Evolutionary conservation across 2,797 vertebrate species (phyloP).

Genomic region (Loriculus beryllinus): DNA sequence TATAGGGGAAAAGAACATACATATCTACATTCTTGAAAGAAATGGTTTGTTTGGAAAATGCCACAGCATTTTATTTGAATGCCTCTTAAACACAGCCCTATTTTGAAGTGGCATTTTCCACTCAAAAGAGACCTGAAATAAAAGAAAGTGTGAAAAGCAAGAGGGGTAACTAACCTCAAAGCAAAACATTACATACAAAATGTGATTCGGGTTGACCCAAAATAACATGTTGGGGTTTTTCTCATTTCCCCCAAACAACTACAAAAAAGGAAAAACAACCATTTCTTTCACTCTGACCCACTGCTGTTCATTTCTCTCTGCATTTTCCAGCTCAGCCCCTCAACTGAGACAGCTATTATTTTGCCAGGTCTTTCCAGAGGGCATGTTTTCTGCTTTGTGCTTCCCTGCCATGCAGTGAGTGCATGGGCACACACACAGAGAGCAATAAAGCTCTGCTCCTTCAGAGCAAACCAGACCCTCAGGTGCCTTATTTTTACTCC

Average conservation of each 20-base stretch:
- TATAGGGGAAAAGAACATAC: not conserved
- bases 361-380: not conserved
- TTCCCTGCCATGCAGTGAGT: not conserved
- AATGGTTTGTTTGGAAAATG: slow-evolving; percentile 9
- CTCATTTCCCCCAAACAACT: not conserved
- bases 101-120: slow-evolving; percentile 31
- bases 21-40: not conserved
- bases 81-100: slow-evolving; percentile 3
- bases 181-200: slow-evolving; percentile 30
- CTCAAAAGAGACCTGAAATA: slow-evolving; percentile 26
- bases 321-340: not conserved
- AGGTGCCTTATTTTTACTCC: not conserved
- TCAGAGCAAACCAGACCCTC: not conserved
- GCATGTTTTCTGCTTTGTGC: not conserved
- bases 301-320: not conserved
- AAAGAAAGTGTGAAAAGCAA: slow-evolving; percentile 35
- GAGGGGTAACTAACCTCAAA: slow-evolving; percentile 27
- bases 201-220: not conserved
- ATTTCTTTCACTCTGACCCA: not conserved
- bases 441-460: not conserved
- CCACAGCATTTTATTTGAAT: not conserved
- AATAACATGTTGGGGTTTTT: not conserved
- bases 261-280: not conserved
- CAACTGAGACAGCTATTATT: not conserved
- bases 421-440: rapidly evolving